Percentiles rank a stretch among this genome's conserved stretches.
These are phyloP conservation scores for Cistogaster globosa DNA, from an alignment of 2,888 invertebrate species.

Conservation along the genomic window DNA sequence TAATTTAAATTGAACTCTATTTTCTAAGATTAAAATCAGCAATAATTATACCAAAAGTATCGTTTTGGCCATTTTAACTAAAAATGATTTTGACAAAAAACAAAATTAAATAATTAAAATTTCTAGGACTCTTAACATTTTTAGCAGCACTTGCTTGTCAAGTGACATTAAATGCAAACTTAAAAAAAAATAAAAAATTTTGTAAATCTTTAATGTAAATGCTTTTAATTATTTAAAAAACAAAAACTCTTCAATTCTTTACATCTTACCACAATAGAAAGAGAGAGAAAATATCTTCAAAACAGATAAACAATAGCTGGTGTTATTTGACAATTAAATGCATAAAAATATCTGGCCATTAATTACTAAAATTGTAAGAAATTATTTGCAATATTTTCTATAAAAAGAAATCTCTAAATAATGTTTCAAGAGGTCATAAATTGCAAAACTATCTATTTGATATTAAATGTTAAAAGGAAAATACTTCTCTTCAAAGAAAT, in stretches of 20 bases:
- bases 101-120: too few species aligned
- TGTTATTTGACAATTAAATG: constrained; percentile 2
- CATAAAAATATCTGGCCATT: neutral
- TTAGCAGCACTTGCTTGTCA: too few species aligned
- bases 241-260: too few species aligned
- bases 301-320: neutral
- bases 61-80: too few species aligned
- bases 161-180: too few species aligned
- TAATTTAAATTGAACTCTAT: too few species aligned
- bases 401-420: neutral
- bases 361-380: neutral
- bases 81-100: too few species aligned
- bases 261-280: neutral
- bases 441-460: constrained; percentile 29
- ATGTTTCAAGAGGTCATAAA: constrained; percentile 39
- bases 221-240: too few species aligned
- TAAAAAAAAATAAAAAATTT: too few species aligned
- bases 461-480: constrained; percentile 25
- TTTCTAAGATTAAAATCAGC: too few species aligned
- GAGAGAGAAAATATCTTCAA: neutral
- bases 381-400: neutral
- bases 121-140: neutral
- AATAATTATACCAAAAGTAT: too few species aligned
- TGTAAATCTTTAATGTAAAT: too few species aligned
- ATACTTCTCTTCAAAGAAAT: neutral